A percentile compares a stretch with the other conserved stretches of the same genome.
Evolutionary conservation across 2,113 vertebrate species (phyloP).

Genomic region (Dipodomys stephensi): DNA sequence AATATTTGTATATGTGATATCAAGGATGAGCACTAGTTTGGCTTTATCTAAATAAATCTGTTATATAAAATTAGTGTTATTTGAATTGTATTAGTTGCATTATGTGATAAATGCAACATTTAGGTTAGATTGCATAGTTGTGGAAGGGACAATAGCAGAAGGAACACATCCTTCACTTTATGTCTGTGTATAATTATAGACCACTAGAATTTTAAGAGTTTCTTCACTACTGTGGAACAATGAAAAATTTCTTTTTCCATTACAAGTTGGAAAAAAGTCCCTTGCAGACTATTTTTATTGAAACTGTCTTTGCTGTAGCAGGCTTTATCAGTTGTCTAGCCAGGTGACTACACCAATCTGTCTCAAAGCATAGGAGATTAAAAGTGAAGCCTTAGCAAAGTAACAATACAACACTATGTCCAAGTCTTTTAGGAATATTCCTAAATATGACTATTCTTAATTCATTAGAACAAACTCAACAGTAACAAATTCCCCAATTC

Average conservation of each 20-base stretch:
- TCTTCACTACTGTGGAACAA: constrained; percentile 22
- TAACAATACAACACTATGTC: not conserved
- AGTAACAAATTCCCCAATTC: not conserved
- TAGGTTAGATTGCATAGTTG: constrained; percentile 19
- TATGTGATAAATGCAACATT: constrained; percentile 41
- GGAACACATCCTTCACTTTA: constrained; percentile 38
- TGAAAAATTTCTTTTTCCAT: not conserved
- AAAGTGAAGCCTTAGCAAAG: not conserved
- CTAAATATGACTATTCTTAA: not conserved
- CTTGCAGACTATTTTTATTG: not conserved
- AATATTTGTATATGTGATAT: not conserved
- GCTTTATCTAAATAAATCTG: not conserved
- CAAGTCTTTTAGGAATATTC: not conserved
- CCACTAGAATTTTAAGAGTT: constrained; percentile 45
- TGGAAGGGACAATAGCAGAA: not conserved
- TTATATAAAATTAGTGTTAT: constrained; percentile 41
- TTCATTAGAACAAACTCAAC: constrained; percentile 45
- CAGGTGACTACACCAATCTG: not conserved
- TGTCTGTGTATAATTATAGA: not conserved
- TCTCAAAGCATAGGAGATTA: not conserved
- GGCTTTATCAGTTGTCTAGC: constrained; percentile 27
- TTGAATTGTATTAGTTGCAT: constrained; percentile 35
- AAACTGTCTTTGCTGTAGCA: constrained; percentile 36
- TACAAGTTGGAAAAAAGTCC: not conserved
- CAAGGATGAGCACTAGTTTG: not conserved